Conservation (phyloP, 64 coral and sea anemone species). For the Pocillopora verrucosa region DNA sequence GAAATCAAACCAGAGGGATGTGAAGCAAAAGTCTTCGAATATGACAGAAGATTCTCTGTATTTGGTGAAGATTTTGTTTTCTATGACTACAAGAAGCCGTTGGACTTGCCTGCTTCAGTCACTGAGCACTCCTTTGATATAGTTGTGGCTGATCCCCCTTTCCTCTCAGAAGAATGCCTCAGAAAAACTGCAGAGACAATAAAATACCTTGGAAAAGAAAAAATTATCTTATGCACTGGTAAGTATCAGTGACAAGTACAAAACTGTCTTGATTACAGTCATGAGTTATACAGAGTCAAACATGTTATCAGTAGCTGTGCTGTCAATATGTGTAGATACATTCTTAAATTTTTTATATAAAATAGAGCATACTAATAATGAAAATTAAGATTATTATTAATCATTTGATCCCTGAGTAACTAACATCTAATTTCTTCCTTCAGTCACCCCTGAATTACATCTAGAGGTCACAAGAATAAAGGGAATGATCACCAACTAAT, state of each 20-base stretch:
- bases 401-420: no score
- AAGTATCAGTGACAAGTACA: background rate
- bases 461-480: no score
- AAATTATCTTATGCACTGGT: constrained; percentile 82
- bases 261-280: no score
- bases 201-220: constrained; percentile 75
- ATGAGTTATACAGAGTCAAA: no score
- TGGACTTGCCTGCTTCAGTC: constrained; percentile 42
- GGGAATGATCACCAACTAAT: no score
- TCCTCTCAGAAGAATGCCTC: constrained; percentile 78
- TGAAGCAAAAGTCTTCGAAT: constrained; percentile 73
- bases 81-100: constrained; percentile 76
- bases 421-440: no score
- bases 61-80: constrained; percentile 69
- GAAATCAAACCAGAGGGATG: constrained; percentile 39
- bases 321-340: no score
- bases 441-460: no score
- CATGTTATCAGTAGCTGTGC: no score
- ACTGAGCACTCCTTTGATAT: constrained; percentile 73
- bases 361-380: no score
- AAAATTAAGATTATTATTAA: no score
- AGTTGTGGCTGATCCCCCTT: constrained; percentile 82
- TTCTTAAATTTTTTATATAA: no score
- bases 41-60: constrained; percentile 77
- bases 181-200: constrained; percentile 65